Percentiles rank a stretch among this genome's conserved stretches.
Conservation (phyloP, 2,888 invertebrate species). For the Nasonia oneida region DNA sequence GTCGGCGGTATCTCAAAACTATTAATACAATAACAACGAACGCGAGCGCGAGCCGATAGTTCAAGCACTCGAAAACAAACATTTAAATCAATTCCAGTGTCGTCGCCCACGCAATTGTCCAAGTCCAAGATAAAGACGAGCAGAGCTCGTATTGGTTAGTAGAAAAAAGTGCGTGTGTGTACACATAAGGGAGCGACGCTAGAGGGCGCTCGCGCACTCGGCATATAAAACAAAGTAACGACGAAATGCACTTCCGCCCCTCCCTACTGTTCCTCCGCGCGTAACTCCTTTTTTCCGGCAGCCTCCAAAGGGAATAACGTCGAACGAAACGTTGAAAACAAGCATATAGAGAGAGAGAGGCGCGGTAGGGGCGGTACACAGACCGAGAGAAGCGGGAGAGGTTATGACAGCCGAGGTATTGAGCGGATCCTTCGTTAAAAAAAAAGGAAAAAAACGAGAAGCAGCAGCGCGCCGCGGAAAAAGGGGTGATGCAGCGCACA, state of each 20-base stretch:
- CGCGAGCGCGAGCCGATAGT: background rate
- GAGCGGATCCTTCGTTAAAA: constrained; percentile 79
- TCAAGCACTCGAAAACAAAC: background rate
- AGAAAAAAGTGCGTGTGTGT: background rate
- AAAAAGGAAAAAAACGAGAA: constrained; percentile 67
- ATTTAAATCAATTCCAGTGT: background rate
- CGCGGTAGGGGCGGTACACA: constrained; percentile 58
- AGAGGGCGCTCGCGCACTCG: constrained; percentile 66
- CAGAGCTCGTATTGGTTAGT: constrained; percentile 21
- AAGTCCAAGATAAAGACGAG: background rate
- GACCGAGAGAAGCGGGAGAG: constrained; percentile 72
- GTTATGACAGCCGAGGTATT: constrained; percentile 79
- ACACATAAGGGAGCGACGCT: background rate
- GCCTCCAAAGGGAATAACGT: constrained; percentile 74
- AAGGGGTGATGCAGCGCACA: constrained; percentile 65
- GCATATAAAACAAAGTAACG: constrained; percentile 77
- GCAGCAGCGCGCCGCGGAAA: constrained; percentile 53
- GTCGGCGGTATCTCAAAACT: constrained; percentile 2
- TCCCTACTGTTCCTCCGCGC: constrained; percentile 49
- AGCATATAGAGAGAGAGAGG: constrained; percentile 65
- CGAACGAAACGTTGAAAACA: constrained; percentile 78
- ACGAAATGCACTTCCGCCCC: constrained; percentile 76
- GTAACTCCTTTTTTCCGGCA: constrained; percentile 8
- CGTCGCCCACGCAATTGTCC: no score
- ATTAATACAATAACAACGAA: constrained; percentile 7